Evolutionary conservation across 2,797 vertebrate species (phyloP).

Genomic region (Cryptoblepharus egeriae): DNA sequence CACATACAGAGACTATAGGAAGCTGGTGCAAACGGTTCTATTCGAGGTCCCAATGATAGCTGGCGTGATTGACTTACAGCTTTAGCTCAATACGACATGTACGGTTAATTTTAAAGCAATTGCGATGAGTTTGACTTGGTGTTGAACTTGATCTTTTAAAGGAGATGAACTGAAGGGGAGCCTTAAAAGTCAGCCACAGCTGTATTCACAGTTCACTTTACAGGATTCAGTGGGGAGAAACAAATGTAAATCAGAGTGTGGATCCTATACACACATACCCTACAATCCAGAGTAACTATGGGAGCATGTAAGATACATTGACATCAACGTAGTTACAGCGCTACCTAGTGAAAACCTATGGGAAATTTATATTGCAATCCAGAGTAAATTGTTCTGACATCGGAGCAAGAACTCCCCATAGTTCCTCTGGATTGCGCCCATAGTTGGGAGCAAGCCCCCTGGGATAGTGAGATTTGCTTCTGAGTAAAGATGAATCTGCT

Average conservation of each 20-base stretch:
- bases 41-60: not conserved
- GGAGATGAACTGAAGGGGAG: not conserved
- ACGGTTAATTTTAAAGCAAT: slow-evolving; percentile 42
- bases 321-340: no score
- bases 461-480: not conserved
- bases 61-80: not conserved
- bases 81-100: not conserved
- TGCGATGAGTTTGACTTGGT: slow-evolving; percentile 15
- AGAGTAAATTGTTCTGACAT: no score
- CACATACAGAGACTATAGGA: slow-evolving; percentile 25
- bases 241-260: not conserved
- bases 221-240: not conserved
- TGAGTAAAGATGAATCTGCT: not conserved
- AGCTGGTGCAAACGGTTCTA: slow-evolving; percentile 27
- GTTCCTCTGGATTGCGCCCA: no score
- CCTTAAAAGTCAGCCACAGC: not conserved
- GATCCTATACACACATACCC: not conserved
- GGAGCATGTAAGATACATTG: no score
- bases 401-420: no score
- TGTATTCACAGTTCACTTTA: not conserved
- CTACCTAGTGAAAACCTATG: no score
- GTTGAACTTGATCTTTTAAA: slow-evolving; percentile 68
- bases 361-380: no score
- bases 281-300: no score
- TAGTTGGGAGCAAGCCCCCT: not conserved